These are phyloP conservation scores for Zaprionus ghesquierei DNA, from an alignment of 1,140 invertebrate species.

Conservation along the genomic window DNA sequence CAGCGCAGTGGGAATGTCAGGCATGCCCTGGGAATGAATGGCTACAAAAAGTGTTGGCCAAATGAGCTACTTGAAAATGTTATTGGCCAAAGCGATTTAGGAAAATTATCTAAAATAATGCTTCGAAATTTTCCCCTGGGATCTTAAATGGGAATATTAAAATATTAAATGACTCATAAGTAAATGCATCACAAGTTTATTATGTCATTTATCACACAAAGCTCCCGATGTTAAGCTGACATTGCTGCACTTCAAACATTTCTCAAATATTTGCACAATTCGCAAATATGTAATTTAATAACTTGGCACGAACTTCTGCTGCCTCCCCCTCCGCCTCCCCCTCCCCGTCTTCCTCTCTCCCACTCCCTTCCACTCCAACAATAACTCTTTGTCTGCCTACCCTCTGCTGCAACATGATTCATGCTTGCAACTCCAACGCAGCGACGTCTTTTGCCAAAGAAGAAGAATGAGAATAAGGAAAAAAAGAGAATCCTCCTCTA, in stretches of 20 bases:
- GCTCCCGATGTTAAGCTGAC: no score
- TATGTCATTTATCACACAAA: not conserved
- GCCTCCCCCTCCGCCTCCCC: not conserved
- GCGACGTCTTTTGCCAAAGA: no score
- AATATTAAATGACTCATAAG: no score
- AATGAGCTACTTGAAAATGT: conserved; percentile 11
- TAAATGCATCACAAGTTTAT: not conserved
- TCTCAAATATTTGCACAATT: conserved; percentile 6
- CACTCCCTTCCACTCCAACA: not conserved
- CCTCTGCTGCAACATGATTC: conserved; percentile 24
- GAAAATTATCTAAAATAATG: not conserved
- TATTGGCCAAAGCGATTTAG: not conserved
- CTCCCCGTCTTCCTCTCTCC: not conserved
- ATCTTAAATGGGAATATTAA: no score
- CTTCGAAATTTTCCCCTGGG: no score
- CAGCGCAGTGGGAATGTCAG: conserved; percentile 30
- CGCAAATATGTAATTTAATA: conserved; percentile 39
- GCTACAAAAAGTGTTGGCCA: conserved; percentile 42
- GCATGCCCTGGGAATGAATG: conserved; percentile 44
- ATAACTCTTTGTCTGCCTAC: conserved; percentile 2
- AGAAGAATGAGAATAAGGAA: not conserved
- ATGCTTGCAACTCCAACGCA: conserved; percentile 44
- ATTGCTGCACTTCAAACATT: conserved; percentile 3
- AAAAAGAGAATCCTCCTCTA: not conserved
- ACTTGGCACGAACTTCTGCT: conserved; percentile 18